Percentiles rank a stretch among this genome's conserved stretches.
Conservation (phyloP, 2,113 vertebrate genomes). For the Plecotus auritus region DNA sequence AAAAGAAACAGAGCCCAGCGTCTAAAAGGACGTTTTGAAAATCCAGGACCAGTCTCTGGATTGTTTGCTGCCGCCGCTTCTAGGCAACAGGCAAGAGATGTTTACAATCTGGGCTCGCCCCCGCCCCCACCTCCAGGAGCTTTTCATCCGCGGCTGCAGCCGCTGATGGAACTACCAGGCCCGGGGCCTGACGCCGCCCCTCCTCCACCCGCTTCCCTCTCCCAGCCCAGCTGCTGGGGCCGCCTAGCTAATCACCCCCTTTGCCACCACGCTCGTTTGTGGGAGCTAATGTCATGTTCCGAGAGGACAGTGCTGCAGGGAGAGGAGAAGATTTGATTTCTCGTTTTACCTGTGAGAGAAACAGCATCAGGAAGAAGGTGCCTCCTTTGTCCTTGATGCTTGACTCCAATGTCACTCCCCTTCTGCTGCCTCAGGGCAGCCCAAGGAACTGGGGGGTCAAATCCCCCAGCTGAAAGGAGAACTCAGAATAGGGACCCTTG, state of each 20-base stretch:
- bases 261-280: constrained; percentile 31
- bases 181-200: background rate
- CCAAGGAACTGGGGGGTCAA: background rate
- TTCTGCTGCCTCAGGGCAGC: background rate
- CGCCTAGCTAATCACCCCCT: constrained; percentile 56
- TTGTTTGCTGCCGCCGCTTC: constrained; percentile 73
- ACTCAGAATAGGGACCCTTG: background rate
- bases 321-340: constrained; percentile 52
- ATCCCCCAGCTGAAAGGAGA: background rate
- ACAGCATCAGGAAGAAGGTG: background rate
- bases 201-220: constrained; percentile 26
- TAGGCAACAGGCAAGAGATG: constrained; percentile 72
- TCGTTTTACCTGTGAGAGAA: constrained; percentile 46
- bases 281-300: constrained; percentile 44
- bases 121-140: constrained; percentile 65
- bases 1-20: constrained; percentile 7
- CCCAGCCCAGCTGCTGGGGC: constrained; percentile 48
- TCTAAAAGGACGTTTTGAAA: constrained; percentile 43
- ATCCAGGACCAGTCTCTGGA: constrained; percentile 47
- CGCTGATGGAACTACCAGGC: background rate
- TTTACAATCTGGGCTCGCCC: constrained; percentile 71
- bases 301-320: background rate
- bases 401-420: background rate
- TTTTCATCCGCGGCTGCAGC: constrained; percentile 52
- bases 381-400: constrained; percentile 20